Evolutionary conservation across 2,888 invertebrate species (phyloP).

Genomic region (Tromatobia lineatoria): DNA sequence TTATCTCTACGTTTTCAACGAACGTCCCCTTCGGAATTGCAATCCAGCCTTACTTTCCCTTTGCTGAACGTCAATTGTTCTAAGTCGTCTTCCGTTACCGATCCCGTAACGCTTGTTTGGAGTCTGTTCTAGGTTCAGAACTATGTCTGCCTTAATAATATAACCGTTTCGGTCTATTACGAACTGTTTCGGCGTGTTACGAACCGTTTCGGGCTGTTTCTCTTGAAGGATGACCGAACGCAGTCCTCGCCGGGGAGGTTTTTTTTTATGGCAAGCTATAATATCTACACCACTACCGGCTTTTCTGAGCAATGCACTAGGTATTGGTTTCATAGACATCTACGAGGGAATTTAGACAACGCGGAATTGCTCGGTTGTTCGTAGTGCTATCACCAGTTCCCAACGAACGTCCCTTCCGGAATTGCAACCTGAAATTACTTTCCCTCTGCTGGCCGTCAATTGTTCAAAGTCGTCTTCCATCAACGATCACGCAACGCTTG

Average conservation of each 20-base stretch:
- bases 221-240: constrained; percentile 5
- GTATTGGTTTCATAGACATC: neutral
- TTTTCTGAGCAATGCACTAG: constrained; percentile 4
- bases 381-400: constrained; percentile 4
- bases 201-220: neutral
- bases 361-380: constrained; percentile 11
- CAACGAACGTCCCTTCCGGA: neutral
- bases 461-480: neutral
- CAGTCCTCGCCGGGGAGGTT: neutral
- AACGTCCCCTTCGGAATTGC: constrained; percentile 18
- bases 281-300: neutral
- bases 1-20: constrained; percentile 4
- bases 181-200: neutral
- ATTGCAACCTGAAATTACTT: constrained; percentile 21
- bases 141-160: neutral
- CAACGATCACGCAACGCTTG: neutral
- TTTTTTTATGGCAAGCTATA: neutral
- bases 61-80: constrained; percentile 13
- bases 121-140: neutral
- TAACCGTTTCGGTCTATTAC: neutral
- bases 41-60: constrained; percentile 14
- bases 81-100: neutral
- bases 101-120: neutral
- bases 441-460: constrained; percentile 4
- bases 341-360: constrained; percentile 5